phyloP scores from a whole-genome alignment of 2,797 vertebrate species.

The Onychomys torridus region DNA sequence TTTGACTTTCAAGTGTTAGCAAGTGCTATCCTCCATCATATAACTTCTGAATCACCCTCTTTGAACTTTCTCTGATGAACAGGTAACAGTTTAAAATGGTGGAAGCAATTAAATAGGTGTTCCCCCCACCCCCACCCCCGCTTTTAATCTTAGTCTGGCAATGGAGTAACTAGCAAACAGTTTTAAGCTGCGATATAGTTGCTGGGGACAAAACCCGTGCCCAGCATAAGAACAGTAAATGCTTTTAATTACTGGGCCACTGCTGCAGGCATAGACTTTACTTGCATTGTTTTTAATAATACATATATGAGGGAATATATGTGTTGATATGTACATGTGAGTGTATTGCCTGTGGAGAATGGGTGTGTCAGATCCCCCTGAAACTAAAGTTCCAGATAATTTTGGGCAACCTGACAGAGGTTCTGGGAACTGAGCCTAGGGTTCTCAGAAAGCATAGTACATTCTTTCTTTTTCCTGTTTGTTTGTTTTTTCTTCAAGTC shows the following conservation, averaged over 20 bases:
- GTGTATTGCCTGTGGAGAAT: background rate
- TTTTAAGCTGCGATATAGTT: no score
- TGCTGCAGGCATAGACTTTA: no score
- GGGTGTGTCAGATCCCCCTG: background rate
- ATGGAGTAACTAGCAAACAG: no score
- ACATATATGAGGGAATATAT: background rate
- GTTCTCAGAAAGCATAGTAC: background rate
- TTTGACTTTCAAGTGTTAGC: background rate
- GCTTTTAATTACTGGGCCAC: no score
- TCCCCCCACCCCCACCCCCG: accelerated
- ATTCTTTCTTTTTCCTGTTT: no score
- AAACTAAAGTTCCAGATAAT: background rate
- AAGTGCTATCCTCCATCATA: background rate
- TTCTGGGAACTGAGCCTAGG: background rate
- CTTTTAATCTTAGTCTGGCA: background rate
- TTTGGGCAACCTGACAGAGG: background rate
- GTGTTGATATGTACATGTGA: background rate
- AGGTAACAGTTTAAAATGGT: background rate
- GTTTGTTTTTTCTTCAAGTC: no score
- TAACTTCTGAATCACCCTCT: background rate
- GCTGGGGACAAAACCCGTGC: no score
- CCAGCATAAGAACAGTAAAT: no score
- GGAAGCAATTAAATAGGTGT: background rate
- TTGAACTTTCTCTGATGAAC: background rate
- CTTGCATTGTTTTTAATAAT: background rate